Conservation (phyloP, 2,113 vertebrate genomes). For the Dolichallabes microphthalmus region DNA sequence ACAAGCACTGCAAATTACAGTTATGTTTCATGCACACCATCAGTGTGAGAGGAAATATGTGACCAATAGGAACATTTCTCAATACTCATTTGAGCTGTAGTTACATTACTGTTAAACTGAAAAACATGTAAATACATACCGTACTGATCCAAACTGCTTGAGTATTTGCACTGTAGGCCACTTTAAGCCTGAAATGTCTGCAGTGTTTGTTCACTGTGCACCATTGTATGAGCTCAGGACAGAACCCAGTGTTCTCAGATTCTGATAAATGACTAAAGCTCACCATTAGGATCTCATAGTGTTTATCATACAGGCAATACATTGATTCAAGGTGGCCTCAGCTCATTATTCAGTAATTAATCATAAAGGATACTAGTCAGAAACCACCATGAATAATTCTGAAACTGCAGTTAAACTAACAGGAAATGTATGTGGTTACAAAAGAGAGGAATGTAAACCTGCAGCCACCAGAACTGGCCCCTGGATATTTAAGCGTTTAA, state of each 20-base stretch:
- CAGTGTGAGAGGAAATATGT: neutral
- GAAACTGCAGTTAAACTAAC: conserved; percentile 10
- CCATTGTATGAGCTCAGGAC: neutral
- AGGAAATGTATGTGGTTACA: neutral
- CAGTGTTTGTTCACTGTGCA: neutral
- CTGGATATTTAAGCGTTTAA: neutral
- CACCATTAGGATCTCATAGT: neutral
- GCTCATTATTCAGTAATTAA: conserved; percentile 1
- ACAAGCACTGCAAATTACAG: neutral
- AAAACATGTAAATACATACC: conserved; percentile 2
- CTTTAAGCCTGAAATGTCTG: neutral
- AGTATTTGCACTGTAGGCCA: neutral
- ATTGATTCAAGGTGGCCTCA: too few relatives aligned
- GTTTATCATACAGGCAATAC: neutral
- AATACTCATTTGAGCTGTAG: neutral
- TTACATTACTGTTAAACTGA: neutral
- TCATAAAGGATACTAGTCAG: neutral
- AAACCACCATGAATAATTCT: conserved; percentile 3
- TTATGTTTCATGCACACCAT: neutral
- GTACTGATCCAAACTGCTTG: conserved; percentile 1
- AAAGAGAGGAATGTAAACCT: conserved; percentile 4
- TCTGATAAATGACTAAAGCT: neutral
- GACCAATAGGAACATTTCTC: neutral
- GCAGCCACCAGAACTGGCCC: neutral
- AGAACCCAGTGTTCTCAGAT: neutral